phyloP scores from a whole-genome alignment of 1,140 invertebrate species.

The Matsumurasca onukii region DNA sequence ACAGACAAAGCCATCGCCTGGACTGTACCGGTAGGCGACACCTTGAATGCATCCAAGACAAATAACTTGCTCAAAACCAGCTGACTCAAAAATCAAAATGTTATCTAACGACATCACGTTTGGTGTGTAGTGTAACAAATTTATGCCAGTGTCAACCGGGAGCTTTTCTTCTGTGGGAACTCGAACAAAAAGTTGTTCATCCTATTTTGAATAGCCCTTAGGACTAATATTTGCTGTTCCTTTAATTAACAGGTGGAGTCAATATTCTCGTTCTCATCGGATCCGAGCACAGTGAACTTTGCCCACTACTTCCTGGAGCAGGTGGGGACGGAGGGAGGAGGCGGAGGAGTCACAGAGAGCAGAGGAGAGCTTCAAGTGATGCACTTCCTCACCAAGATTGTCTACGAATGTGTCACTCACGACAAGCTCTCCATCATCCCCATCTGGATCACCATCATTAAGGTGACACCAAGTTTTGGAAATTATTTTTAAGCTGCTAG shows the following conservation, averaged over 20 bases:
- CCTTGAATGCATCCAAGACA: too few species aligned
- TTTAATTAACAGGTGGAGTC: constrained; percentile 47
- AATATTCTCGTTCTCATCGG: constrained; percentile 56
- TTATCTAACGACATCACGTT: too few species aligned
- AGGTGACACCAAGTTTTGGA: constrained; percentile 56
- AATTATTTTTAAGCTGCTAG: too few species aligned
- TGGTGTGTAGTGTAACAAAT: too few species aligned
- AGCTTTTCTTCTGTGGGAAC: too few species aligned
- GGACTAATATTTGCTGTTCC: too few species aligned
- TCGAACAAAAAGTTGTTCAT: too few species aligned
- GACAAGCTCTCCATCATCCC: constrained; percentile 81
- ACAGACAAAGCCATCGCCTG: constrained; percentile 72
- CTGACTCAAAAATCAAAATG: too few species aligned
- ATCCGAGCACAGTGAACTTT: constrained; percentile 53
- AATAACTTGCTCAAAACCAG: too few species aligned
- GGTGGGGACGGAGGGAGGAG: constrained; percentile 35
- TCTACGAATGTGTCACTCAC: constrained; percentile 84
- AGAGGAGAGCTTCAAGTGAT: constrained; percentile 55
- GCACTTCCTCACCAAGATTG: constrained; percentile 70
- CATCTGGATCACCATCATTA: constrained; percentile 68
- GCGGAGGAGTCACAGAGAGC: background rate
- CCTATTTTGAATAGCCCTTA: too few species aligned
- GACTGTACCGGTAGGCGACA: constrained; percentile 50
- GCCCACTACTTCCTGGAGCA: constrained; percentile 62
- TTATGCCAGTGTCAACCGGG: too few species aligned